phyloP scores from a whole-genome alignment of 2,113 vertebrate species.

The Lanius ludovicianus region DNA sequence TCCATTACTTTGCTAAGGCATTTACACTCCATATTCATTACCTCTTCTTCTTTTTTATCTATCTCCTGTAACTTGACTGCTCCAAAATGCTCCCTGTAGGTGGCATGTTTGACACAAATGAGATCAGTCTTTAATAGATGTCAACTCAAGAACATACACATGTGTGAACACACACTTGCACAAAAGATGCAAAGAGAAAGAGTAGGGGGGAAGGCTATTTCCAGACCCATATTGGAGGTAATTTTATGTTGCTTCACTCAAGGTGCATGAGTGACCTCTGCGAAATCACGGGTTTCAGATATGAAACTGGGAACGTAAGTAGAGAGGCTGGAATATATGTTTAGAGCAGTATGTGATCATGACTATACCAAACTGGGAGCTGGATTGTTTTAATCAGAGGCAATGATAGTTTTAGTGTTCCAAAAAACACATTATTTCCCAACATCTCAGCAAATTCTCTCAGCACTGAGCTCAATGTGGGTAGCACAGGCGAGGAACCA shows the following conservation, averaged over 20 bases:
- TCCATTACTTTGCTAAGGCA: conserved; percentile 78
- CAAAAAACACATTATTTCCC: conserved; percentile 55
- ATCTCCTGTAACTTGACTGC: conserved; percentile 67
- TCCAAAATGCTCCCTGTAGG: conserved; percentile 73
- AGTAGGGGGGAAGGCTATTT: conserved; percentile 50
- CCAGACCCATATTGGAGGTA: conserved; percentile 41
- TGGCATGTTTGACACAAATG: conserved; percentile 76
- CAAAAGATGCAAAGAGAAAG: conserved; percentile 20
- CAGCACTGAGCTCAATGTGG: neutral
- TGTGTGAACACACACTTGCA: neutral
- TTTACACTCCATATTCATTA: conserved; percentile 80
- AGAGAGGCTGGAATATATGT: conserved; percentile 53
- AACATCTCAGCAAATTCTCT: conserved; percentile 16
- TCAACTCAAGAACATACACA: conserved; percentile 62
- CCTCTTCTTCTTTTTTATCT: conserved; percentile 57
- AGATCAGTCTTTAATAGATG: conserved; percentile 68
- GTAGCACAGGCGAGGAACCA: neutral
- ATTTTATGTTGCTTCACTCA: conserved; percentile 72
- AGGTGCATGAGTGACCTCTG: conserved; percentile 69
- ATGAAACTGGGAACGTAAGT: conserved; percentile 61
- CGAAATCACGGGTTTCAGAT: conserved; percentile 69
- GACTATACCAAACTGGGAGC: conserved; percentile 56
- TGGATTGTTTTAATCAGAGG: conserved; percentile 67
- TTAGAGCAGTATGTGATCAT: conserved; percentile 62
- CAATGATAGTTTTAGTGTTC: conserved; percentile 62